Base-by-base conservation (phyloP, 1,140 invertebrate genomes). In the Aleiodes sp. region DNA sequence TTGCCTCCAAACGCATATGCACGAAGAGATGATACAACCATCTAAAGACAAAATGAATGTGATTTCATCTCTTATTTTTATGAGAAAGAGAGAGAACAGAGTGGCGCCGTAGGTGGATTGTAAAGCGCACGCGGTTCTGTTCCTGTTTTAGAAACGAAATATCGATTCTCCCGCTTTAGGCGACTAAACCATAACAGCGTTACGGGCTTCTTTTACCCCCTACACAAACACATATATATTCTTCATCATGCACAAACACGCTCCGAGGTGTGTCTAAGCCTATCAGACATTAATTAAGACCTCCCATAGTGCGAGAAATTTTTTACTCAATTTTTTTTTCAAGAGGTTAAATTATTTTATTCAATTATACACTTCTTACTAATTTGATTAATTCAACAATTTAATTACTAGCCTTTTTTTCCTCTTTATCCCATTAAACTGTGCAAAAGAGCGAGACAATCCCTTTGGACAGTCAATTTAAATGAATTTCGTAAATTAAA, bases 81-180 rank as follows among this genome's bases (percentile, higher is more conserved):
- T n/a, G n/a, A n/a, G n/a, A n/a, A n/a, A n/a, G n/a, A 3, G 46
- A 16, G 21, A 52, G 21, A 52, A 21, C 46, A 24, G 21, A 24
- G 4, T 16, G 46, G 16, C 46, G 26, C 46, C 46, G 46, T 52
- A 52, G 7, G 46, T 52, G 46, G 46, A 52, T 52, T 21, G 26
- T 52, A 52, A 52, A 4, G 10, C 4, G 10, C 46, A 16, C 19
- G 16, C 19, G 21, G 19, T 21, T 52, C 16, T 52, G 46, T 52
- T 52, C 46, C 21, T 52, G 46, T 52, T 52, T 52, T 52, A 52
- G 46, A 52, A 52, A 52, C 46, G 46, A 52, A 52, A 52, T 52
- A 52, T 52, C 46, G 46, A 52, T 52, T 52, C 26, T 52, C 21
- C 46, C 46, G n/a, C n/a, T 21, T 19, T 26, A 21, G 46, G 46